These are phyloP conservation scores for Vidua macroura DNA, from an alignment of 2,113 vertebrate genomes.

Conservation along the genomic window DNA sequence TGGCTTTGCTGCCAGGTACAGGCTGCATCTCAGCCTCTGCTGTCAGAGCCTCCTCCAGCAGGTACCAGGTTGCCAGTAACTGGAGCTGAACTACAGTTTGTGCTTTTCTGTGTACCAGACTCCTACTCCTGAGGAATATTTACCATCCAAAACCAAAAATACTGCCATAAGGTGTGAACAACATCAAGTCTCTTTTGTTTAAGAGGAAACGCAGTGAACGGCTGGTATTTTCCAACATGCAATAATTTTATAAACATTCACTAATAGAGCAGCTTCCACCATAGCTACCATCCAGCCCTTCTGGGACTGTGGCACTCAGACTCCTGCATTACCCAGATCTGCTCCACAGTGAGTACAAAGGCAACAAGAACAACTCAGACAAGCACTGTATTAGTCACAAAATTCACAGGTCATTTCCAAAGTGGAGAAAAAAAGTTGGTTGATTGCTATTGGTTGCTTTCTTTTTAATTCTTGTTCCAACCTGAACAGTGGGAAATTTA, in stretches of 20 bases:
- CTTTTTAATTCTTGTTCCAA: not conserved
- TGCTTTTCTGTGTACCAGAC: slow-evolving; percentile 30
- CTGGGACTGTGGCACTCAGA: not conserved
- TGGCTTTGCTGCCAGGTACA: not conserved
- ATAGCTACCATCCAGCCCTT: not conserved
- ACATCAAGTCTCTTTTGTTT: slow-evolving; percentile 58
- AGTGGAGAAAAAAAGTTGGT: not conserved
- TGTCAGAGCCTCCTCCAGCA: not conserved
- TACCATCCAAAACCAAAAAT: slow-evolving; percentile 53
- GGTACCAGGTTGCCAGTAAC: not conserved
- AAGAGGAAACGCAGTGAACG: not conserved
- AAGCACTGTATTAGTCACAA: not conserved
- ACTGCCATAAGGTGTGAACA: slow-evolving; percentile 64
- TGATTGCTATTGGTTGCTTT: not conserved
- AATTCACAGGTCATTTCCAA: not conserved
- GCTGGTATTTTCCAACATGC: slow-evolving; percentile 24
- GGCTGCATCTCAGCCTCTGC: not conserved
- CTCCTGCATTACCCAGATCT: not conserved
- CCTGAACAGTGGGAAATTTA: not conserved
- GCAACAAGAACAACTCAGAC: not conserved
- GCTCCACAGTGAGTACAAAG: not conserved
- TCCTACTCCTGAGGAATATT: slow-evolving; percentile 54
- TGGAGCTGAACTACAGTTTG: slow-evolving; percentile 7
- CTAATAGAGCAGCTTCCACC: not conserved
- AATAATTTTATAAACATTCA: not conserved